Percentiles rank a stretch among this genome's conserved stretches.
phyloP scores from a whole-genome alignment of 2,888 invertebrate species.

The Perizoma affinitatum region DNA sequence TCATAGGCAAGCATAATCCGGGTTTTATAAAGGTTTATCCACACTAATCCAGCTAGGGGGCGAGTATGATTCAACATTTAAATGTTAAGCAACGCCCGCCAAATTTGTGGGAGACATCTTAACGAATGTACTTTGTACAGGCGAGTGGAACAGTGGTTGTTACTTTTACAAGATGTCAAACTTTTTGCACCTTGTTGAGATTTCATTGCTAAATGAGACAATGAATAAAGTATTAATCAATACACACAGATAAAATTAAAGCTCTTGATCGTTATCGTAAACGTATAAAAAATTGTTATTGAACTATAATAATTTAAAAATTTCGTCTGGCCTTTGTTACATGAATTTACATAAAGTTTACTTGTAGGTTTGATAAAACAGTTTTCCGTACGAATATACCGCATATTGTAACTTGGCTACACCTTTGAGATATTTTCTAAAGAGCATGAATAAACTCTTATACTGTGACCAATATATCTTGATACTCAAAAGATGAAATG shows the following conservation, averaged over 20 bases:
- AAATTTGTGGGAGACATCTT: slow-evolving; percentile 77
- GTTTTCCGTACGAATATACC: slow-evolving; percentile 55
- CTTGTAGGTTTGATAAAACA: slow-evolving; percentile 14
- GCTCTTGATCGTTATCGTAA: too few relatives aligned
- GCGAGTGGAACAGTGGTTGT: slow-evolving; percentile 44
- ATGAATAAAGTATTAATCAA: too few relatives aligned
- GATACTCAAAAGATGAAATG: slow-evolving; percentile 49
- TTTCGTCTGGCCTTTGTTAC: too few relatives aligned
- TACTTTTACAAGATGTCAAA: slow-evolving; percentile 19
- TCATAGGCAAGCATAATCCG: slow-evolving; percentile 3
- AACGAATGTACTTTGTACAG: slow-evolving; percentile 54
- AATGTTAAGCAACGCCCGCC: slow-evolving; percentile 77
- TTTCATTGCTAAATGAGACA: too few relatives aligned
- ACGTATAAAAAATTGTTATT: too few relatives aligned
- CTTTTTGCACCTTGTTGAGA: neutral
- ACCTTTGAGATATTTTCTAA: slow-evolving; percentile 82
- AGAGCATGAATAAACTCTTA: slow-evolving; percentile 80
- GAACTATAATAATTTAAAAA: too few relatives aligned
- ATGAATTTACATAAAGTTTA: too few relatives aligned
- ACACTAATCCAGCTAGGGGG: slow-evolving; percentile 43
- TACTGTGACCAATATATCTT: slow-evolving; percentile 45
- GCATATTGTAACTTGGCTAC: slow-evolving; percentile 78
- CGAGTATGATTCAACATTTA: slow-evolving; percentile 77
- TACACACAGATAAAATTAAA: too few relatives aligned
- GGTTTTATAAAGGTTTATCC: slow-evolving; percentile 43